phyloP scores from a whole-genome alignment of 2,797 vertebrate species.

The Graptemys geographica region DNA sequence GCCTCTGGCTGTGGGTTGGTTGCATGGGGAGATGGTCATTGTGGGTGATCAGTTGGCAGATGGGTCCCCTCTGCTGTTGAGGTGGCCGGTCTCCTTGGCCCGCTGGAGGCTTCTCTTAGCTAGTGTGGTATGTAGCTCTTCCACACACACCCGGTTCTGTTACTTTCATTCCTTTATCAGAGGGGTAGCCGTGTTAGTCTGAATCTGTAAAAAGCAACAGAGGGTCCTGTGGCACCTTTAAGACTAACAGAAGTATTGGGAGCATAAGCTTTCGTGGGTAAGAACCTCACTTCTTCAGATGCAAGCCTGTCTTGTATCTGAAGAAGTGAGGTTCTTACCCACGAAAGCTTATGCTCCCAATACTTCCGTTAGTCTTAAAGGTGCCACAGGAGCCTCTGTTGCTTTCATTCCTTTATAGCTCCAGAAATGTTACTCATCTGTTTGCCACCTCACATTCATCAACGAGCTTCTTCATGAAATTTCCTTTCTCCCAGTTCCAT shows the following conservation, averaged over 20 bases:
- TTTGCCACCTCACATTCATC: too few species aligned
- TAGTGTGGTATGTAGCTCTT: background rate
- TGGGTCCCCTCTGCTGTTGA: background rate
- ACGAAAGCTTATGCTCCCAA: too few species aligned
- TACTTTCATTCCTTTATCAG: background rate
- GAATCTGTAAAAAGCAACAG: too few species aligned
- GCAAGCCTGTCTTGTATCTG: too few species aligned
- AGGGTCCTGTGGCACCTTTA: too few species aligned
- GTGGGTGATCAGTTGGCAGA: background rate
- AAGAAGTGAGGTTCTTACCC: too few species aligned
- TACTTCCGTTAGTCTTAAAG: too few species aligned
- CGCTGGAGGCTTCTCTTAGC: background rate
- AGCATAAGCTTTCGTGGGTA: too few species aligned
- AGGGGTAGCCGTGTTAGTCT: too few species aligned
- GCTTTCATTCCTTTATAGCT: background rate
- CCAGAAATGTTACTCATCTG: rapidly evolving
- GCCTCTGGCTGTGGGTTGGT: background rate
- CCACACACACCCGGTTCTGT: background rate
- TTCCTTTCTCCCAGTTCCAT: background rate
- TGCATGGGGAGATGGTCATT: background rate
- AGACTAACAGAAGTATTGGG: too few species aligned
- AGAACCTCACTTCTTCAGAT: too few species aligned
- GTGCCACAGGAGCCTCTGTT: too few species aligned
- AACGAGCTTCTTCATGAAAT: rapidly evolving
- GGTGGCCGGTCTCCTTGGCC: background rate